Evolutionary conservation across 2,888 invertebrate genomes (phyloP), one percentile per base, ranked within the genome.

Genomic region (Archips crataeganus): DNA sequence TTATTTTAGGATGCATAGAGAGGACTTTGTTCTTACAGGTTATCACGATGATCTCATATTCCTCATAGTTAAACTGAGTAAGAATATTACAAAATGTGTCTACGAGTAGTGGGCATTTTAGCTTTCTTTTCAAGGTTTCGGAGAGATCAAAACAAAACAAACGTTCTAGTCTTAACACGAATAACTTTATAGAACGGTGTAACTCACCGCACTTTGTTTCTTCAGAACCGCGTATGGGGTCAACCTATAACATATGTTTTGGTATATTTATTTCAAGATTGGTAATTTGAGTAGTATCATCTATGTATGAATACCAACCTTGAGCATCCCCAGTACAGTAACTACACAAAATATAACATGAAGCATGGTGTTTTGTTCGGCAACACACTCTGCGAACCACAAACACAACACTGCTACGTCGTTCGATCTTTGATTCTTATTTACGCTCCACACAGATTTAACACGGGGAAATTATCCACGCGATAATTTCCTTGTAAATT

Each of bases 391-490:
- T 80, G 80, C 80, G 78, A 81, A 77, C 78, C 77, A 80, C 82
- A 78, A 76, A 77, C 79, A 77, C 78, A 72, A 78, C 80, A 89
- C 88, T 87, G 85, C 81, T 84, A 79, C 51, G 79, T 80, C 79
- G 75, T 72, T 79, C 73, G 65, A 75, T 79, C 81, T 78, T 80
- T 79, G 77, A 77, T 78, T 80, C 80, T 84, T 85, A 88, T 89
- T 87, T 88, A 85, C 85, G 81, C 81, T 82, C 80, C 75, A 80
- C 82, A 84, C 85, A 79, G 79, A 81, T 84, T 83, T 84, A 81
- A 80, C 84, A 82, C 82, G 83, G 77, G 79, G 81, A 82, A 89
- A 91, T 92, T 92, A 89, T 88, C 75, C 88, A 92, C 90, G 92
- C 90, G 85, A 85, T 88, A 88, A 89, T 87, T 84, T 83, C 84